Percentiles rank a stretch among this genome's conserved stretches.
These are phyloP conservation scores for Latrodectus hesperus DNA, from an alignment of 2,888 invertebrate species.

Conservation along the genomic window DNA sequence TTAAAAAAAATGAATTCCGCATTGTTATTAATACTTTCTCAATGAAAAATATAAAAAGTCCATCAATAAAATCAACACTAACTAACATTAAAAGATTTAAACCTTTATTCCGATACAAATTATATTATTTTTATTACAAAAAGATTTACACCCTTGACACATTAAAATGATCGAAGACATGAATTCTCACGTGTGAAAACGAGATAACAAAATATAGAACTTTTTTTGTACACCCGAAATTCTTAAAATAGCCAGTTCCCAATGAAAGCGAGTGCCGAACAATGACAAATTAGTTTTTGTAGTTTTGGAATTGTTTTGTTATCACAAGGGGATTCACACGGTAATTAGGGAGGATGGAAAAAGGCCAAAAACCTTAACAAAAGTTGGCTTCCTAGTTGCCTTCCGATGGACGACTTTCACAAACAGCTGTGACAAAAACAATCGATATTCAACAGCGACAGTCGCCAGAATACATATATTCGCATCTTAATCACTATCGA, in stretches of 20 bases:
- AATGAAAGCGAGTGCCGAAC: constrained; percentile 61
- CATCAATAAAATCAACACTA: no score
- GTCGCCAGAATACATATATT: no score
- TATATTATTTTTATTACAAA: no score
- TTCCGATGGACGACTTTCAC: constrained; percentile 25
- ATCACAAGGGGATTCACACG: constrained; percentile 46
- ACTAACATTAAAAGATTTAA: no score
- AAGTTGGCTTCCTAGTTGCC: constrained; percentile 18
- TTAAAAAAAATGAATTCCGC: no score
- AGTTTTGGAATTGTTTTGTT: constrained; percentile 29
- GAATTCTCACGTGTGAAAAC: no score
- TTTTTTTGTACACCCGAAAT: constrained; percentile 16
- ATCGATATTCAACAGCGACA: no score
- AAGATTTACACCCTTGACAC: constrained; percentile 17
- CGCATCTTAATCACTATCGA: no score
- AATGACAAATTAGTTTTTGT: constrained; percentile 28
- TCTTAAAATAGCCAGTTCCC: constrained; percentile 48
- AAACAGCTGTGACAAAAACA: neutral
- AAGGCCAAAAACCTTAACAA: constrained; percentile 60
- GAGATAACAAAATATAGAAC: constrained; percentile 7
- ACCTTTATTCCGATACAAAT: no score
- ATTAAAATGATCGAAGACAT: neutral
- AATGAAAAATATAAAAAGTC: no score
- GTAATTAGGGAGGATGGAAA: constrained; percentile 48
- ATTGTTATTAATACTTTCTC: no score